Evolutionary conservation across 2,113 vertebrate species (phyloP), one percentile per base, ranked within the genome.

Genomic region (Callithrix jacchus): DNA sequence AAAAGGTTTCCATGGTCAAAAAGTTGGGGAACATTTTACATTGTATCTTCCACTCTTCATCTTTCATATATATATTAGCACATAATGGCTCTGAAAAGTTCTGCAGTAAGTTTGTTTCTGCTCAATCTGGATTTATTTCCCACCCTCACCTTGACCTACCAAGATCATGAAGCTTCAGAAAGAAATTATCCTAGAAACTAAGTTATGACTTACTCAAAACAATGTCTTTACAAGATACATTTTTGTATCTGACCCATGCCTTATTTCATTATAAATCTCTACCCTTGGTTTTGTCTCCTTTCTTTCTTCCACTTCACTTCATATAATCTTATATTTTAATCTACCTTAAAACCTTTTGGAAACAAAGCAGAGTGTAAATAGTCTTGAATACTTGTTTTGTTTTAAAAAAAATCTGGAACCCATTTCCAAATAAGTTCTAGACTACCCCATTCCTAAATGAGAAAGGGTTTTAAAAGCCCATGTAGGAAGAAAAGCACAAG

Each of bases 121-220:
- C 42, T 89, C 89, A 94, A 93, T 40, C 9, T 71, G 3, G 14
- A 89, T 73, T 95, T 90, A 85, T 81, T 93, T 10, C 6, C 49
- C 23, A 89, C 17, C 35, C 64, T 93, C 8, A 96, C 37, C 35
- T 30, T 95, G 76, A 92, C 45, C 20, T 92, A 42, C 40, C 4
- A 49, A 97, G 37, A 93, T 80, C 27, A 89, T 77, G 71, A 82
- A 86, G 42, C 54, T 93, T 93, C 35, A 88, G 37, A 74, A 76
- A 95, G 95, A 93, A 93, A 83, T 83, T 32, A 92, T 93, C 25
- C 66, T 91, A 96, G 71, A 97, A 92, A 95, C n/a, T 30, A 10
- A 80, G 7, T 47, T 93, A 35, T 83, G 58, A 54, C 27, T 66
- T 74, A 83, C 11, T 80, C 89, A 92, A 91, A 96, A 32, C 37